Evolutionary conservation across 2,113 vertebrate genomes (phyloP), one percentile per base, ranked within the genome.

Genomic region (Pseudopipra pipra): DNA sequence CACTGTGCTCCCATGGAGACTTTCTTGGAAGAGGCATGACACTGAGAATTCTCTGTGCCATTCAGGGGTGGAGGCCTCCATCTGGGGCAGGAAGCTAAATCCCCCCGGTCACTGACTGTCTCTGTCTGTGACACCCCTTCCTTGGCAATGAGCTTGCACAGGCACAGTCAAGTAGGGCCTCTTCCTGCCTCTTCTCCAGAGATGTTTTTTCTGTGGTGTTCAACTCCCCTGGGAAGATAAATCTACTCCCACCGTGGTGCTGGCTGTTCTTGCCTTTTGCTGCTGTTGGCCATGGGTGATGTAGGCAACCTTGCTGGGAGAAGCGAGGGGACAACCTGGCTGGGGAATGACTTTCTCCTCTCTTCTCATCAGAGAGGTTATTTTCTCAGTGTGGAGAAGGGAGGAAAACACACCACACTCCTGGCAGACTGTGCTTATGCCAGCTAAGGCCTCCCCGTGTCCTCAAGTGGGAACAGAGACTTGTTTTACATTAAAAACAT

Each of bases 381-480:
- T 79, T 71, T 71, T 5, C 33, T 44, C 11, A 12, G 33, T n/a
- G 35, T 55, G 33, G 56, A 46, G 35, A 43, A 62, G 22, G 12
- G 19, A 84, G 43, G 28, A 4, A 46, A 68, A 56, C 14, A 14
- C 3, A 9, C 15, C 16, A 41, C 8, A 11, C 25, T 54, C 8
- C 72, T 0, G 0, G 23, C 30, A 84, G 37, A 46, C 56, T 1
- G 1, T 65, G 58, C 28, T 47, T 24, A 12, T 22, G 39, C 51
- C 46, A 62, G 35, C 33, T 67, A 25, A 14, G 41, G 27, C 20
- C 11, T 62, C 14, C 47, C 41, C 2, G 0, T 41, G 41, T 23
- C 19, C 33, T 75, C 35, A 24, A 17, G 25, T 43, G 56, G 51
- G 52, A 87, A 9, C 56, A 61, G 46, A 66, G 56, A 13, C 18